A percentile compares a stretch with the other conserved stretches of the same genome.
Conservation (phyloP, 2,113 vertebrate species). For the Gavialis gangeticus region DNA sequence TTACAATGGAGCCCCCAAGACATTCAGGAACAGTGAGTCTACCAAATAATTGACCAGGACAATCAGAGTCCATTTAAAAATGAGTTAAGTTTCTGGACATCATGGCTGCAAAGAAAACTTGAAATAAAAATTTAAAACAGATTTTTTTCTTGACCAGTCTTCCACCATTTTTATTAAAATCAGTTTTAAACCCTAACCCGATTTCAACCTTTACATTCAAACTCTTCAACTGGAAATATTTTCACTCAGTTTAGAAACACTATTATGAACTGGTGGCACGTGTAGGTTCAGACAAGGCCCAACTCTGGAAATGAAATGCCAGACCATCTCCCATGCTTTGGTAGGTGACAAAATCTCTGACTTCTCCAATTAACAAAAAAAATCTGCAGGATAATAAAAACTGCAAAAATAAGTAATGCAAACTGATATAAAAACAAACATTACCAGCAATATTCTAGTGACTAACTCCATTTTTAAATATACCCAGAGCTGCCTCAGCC, state of each 20-base stretch:
- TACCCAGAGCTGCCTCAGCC: background rate
- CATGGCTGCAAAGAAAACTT: background rate
- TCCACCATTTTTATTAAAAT: background rate
- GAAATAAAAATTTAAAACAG: background rate
- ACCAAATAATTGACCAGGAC: background rate
- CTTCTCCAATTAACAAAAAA: background rate
- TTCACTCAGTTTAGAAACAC: background rate
- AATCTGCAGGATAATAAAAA: background rate
- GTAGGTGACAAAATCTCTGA: background rate
- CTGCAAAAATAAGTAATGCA: background rate
- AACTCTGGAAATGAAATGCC: background rate
- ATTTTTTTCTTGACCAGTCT: background rate
- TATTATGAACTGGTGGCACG: background rate
- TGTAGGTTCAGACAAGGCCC: background rate
- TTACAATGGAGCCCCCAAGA: background rate
- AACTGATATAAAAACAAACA: background rate
- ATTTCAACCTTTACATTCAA: background rate
- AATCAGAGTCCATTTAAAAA: background rate
- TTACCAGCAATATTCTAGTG: background rate
- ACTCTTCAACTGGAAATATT: background rate
- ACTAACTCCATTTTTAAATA: background rate
- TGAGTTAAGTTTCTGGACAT: background rate
- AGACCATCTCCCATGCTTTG: background rate
- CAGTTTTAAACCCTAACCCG: background rate
- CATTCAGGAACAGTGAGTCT: background rate